Percentiles rank a stretch among this genome's conserved stretches.
Conservation (phyloP, 2,797 vertebrate genomes). For the Tinamus major region DNA sequence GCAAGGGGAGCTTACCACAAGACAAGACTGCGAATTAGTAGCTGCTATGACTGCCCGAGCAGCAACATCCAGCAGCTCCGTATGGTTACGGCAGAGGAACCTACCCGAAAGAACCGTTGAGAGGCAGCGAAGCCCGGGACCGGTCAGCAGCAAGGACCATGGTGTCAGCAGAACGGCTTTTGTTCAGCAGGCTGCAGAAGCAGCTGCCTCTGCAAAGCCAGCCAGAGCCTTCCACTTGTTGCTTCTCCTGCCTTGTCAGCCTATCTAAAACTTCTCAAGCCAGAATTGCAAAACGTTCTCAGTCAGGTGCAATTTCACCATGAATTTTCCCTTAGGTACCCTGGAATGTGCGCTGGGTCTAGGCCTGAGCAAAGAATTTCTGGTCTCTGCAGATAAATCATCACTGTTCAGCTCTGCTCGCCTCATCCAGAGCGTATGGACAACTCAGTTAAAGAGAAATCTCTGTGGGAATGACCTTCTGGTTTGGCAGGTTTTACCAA, state of each 20-base stretch:
- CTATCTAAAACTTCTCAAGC: neutral
- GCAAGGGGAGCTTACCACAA: neutral
- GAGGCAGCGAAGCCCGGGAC: neutral
- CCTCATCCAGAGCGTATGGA: neutral
- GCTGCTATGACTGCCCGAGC: neutral
- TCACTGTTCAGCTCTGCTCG: neutral
- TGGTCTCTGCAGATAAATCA: neutral
- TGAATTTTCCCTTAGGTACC: neutral
- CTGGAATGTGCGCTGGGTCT: neutral
- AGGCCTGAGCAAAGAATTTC: neutral
- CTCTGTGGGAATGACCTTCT: neutral
- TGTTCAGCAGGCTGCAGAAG: neutral
- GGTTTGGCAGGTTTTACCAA: neutral
- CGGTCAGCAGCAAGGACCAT: neutral
- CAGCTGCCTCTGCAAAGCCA: neutral
- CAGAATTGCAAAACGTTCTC: neutral
- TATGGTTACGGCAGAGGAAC: neutral
- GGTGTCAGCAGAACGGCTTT: neutral
- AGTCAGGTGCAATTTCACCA: neutral
- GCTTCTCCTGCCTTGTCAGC: neutral
- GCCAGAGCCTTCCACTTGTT: neutral
- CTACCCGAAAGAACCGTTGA: neutral
- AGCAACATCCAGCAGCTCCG: neutral
- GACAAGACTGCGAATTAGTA: conserved; percentile 5
- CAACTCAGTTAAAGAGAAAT: neutral